phyloP scores from a whole-genome alignment of 1,140 invertebrate genomes.

The Melanaphis sacchari region DNA sequence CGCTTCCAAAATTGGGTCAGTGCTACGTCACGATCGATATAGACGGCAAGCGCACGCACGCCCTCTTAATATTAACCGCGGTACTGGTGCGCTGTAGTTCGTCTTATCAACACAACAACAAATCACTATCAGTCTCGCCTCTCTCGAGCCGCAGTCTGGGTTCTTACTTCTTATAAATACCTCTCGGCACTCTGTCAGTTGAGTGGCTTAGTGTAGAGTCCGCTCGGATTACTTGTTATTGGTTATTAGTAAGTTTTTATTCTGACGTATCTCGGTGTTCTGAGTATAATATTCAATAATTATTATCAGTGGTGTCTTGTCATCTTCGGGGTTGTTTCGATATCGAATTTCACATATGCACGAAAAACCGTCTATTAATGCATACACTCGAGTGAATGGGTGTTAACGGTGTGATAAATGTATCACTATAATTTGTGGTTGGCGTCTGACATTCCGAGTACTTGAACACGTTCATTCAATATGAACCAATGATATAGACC shows the following conservation, averaged over 20 bases:
- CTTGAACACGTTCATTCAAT: background rate
- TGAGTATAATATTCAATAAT: background rate
- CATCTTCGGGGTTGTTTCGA: background rate
- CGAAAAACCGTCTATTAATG: background rate
- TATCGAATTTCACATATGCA: background rate
- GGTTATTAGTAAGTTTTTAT: background rate
- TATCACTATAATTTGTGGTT: background rate
- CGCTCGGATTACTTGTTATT: background rate
- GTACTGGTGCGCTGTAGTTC: background rate
- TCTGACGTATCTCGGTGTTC: background rate
- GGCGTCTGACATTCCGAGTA: background rate
- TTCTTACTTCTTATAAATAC: background rate
- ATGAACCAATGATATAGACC: background rate
- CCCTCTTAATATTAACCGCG: background rate
- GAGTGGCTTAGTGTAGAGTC: background rate
- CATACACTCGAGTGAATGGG: background rate
- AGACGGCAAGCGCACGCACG: background rate
- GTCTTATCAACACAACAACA: constrained; percentile 41
- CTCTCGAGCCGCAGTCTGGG: no score
- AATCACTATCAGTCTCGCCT: constrained; percentile 22
- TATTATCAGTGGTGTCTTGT: background rate
- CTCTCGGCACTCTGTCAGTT: background rate
- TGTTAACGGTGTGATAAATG: background rate
- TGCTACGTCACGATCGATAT: constrained; percentile 50
- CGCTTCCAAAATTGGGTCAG: constrained; percentile 36